These are phyloP conservation scores for Habroteleia sp. DNA, from an alignment of 2,888 invertebrate species.

Conservation along the genomic window DNA sequence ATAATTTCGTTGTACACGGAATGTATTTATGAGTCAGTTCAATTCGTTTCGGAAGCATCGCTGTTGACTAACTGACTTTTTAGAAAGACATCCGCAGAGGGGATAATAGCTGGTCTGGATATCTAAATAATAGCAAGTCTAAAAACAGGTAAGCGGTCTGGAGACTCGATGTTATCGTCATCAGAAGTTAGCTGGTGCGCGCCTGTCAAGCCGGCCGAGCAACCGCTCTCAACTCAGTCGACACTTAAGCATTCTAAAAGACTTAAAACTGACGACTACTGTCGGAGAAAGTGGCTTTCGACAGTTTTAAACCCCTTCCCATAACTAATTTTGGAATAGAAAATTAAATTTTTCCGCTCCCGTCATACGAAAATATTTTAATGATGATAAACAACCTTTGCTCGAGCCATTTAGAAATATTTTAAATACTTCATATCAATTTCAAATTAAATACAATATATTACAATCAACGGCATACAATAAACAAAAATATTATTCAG, in stretches of 20 bases:
- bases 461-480: no score
- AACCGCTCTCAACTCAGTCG: constrained; percentile 29
- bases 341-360: constrained; percentile 10
- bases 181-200: constrained; percentile 18
- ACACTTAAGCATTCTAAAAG: constrained; percentile 31
- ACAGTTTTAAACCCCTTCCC: constrained; percentile 6
- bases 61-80: constrained; percentile 42
- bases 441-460: no score
- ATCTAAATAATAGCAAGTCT: constrained; percentile 50
- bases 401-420: no score
- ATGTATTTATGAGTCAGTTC: constrained; percentile 17
- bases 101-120: constrained; percentile 45
- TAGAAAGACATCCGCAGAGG: constrained; percentile 5
- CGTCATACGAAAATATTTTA: neutral
- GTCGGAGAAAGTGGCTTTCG: constrained; percentile 33
- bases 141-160: constrained; percentile 41
- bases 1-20: constrained; percentile 24
- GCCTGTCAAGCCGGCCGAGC: no score
- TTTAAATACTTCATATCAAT: no score
- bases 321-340: neutral
- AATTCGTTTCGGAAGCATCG: constrained; percentile 44
- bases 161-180: constrained; percentile 28
- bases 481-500: no score
- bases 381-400: constrained; percentile 11
- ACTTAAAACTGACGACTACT: constrained; percentile 41